Conservation (phyloP, 2,113 vertebrate species). For the Gobio gobio region DNA sequence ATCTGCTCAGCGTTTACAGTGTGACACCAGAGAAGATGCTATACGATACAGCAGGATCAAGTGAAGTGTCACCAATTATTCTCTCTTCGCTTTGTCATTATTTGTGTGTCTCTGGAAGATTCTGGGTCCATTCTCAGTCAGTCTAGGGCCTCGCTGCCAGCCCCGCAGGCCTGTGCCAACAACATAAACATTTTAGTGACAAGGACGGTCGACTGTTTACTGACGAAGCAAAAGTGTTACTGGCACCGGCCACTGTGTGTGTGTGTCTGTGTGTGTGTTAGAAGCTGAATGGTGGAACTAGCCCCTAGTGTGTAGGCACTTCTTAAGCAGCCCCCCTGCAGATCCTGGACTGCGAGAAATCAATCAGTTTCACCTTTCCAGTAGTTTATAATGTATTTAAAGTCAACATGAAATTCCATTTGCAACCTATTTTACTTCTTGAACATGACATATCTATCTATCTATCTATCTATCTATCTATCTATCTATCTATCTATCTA, state of each 20-base stretch:
- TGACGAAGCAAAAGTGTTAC: slow-evolving; percentile 80
- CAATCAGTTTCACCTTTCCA: neutral
- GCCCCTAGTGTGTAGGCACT: slow-evolving; percentile 58
- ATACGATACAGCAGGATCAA: neutral
- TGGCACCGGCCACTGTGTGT: slow-evolving; percentile 64
- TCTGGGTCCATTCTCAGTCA: slow-evolving; percentile 13
- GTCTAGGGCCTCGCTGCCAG: slow-evolving; percentile 20
- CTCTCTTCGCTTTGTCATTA: slow-evolving; percentile 16
- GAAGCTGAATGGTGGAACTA: slow-evolving; percentile 43
- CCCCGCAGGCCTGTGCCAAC: slow-evolving; percentile 69
- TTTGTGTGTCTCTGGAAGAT: slow-evolving; percentile 37
- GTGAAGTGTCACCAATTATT: slow-evolving; percentile 38
- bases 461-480: neutral
- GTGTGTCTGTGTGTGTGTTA: slow-evolving; percentile 46
- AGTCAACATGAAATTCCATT: slow-evolving; percentile 50
- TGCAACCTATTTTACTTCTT: slow-evolving; percentile 30
- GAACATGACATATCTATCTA: neutral
- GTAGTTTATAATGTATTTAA: slow-evolving; percentile 62
- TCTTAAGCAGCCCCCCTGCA: slow-evolving; percentile 45
- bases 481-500: neutral
- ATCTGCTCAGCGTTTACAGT: neutral
- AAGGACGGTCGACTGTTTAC: slow-evolving; percentile 83
- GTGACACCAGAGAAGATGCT: neutral
- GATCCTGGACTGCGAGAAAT: slow-evolving; percentile 51
- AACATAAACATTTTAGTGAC: slow-evolving; percentile 81